A percentile compares a stretch with the other conserved stretches of the same genome.
Conservation (phyloP, 2,797 vertebrate genomes). For the Danio choprae region DNA sequence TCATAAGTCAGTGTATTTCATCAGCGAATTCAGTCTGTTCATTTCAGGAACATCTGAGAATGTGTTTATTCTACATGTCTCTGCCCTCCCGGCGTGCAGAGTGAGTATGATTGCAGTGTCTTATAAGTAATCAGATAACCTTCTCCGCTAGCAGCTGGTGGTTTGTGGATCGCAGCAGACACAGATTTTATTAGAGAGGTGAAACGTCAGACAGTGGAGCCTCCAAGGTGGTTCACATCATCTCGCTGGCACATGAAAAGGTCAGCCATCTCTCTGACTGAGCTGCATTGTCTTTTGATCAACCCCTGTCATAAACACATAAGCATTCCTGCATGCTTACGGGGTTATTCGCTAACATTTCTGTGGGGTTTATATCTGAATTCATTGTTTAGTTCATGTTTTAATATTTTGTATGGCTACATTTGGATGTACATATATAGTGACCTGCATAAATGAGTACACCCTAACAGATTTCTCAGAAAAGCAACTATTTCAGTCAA, state of each 20-base stretch:
- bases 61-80: not conserved
- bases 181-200: slow-evolving; percentile 68
- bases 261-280: slow-evolving; percentile 35
- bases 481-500: too few species aligned
- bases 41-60: not conserved
- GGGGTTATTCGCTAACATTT: not conserved
- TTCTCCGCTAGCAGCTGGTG: slow-evolving; percentile 64
- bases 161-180: slow-evolving; percentile 61
- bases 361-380: not conserved
- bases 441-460: too few species aligned
- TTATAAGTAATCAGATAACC: slow-evolving; percentile 67
- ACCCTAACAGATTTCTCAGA: too few species aligned
- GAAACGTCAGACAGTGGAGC: slow-evolving; percentile 60
- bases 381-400: not conserved
- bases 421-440: too few species aligned
- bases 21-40: slow-evolving; percentile 3
- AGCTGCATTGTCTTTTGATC: slow-evolving; percentile 36
- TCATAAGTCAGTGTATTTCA: not conserved
- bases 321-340: not conserved
- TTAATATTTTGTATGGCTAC: not conserved
- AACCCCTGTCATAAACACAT: slow-evolving; percentile 9
- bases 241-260: slow-evolving; percentile 50
- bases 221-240: slow-evolving; percentile 33
- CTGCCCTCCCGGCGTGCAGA: not conserved
- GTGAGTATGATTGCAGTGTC: slow-evolving; percentile 27